These are phyloP conservation scores for Sphenopsis melanotis DNA, from an alignment of 2,797 vertebrate species.

Conservation along the genomic window DNA sequence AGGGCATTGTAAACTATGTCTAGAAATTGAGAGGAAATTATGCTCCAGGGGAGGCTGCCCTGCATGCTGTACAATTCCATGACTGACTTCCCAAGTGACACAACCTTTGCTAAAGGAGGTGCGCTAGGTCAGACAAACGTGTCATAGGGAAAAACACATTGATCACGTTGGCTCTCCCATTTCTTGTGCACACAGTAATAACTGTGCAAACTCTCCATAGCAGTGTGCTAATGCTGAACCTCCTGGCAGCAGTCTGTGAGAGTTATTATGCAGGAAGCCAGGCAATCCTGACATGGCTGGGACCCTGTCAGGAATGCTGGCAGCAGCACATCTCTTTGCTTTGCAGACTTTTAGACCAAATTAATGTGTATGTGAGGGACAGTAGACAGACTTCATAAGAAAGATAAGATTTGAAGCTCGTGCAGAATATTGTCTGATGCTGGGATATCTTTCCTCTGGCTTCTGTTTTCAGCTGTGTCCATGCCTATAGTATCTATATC, in stretches of 20 bases:
- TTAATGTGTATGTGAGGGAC: neutral
- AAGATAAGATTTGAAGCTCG: neutral
- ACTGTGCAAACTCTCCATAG: neutral
- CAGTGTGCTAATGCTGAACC: neutral
- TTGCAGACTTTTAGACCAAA: neutral
- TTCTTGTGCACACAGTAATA: neutral
- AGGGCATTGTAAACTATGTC: neutral
- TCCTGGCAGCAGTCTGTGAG: neutral
- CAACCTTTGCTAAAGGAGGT: neutral
- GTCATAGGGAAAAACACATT: neutral
- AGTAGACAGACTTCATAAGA: neutral
- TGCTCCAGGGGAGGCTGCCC: neutral
- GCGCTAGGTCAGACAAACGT: neutral
- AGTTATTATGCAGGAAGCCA: rapidly evolving
- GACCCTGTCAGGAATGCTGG: neutral
- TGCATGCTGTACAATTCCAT: neutral
- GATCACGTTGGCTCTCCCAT: neutral
- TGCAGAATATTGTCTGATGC: neutral
- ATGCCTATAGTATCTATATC: neutral
- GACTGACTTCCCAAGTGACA: neutral
- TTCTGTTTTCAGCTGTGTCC: neutral
- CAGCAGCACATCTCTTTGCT: neutral
- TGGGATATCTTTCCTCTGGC: neutral
- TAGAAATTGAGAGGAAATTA: neutral
- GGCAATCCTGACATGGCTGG: neutral